These are phyloP conservation scores for Alligator mississippiensis DNA, from an alignment of 2,113 vertebrate species.

Conservation along the genomic window DNA sequence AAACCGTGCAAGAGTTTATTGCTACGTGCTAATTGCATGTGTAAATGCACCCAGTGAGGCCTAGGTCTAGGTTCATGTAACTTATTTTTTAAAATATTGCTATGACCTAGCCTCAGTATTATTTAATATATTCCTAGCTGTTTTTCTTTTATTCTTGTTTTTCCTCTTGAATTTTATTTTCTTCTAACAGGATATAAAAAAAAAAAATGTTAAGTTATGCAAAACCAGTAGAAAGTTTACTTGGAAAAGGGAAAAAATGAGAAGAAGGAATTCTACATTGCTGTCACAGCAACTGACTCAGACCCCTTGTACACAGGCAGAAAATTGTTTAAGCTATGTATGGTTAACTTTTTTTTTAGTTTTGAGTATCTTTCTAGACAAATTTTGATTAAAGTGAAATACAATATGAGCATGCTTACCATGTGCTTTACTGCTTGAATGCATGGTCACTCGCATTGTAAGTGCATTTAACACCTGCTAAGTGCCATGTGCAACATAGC, in stretches of 20 bases:
- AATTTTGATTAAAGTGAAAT: no score
- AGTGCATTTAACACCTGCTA: no score
- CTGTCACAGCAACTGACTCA: not conserved
- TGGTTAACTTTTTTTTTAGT: not conserved
- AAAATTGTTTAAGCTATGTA: not conserved
- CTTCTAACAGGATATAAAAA: not conserved
- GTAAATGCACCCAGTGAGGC: no score
- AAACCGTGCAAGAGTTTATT: no score
- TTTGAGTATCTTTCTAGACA: not conserved
- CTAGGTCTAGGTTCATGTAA: no score
- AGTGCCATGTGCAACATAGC: no score
- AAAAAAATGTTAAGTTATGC: not conserved
- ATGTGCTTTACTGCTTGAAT: no score
- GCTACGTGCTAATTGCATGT: no score
- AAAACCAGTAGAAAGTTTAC: not conserved
- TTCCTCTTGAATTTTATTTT: not conserved
- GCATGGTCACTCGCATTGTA: no score
- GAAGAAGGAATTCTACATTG: not conserved
- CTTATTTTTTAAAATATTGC: not conserved
- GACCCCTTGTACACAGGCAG: not conserved
- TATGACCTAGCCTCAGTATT: accelerated
- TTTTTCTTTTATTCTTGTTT: not conserved
- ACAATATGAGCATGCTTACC: no score
- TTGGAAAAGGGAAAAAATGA: not conserved
- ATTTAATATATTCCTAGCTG: not conserved